Evolutionary conservation across 2,888 invertebrate genomes (phyloP), one percentile per base, ranked within the genome.

Genomic region (Esperia sulphurella): DNA sequence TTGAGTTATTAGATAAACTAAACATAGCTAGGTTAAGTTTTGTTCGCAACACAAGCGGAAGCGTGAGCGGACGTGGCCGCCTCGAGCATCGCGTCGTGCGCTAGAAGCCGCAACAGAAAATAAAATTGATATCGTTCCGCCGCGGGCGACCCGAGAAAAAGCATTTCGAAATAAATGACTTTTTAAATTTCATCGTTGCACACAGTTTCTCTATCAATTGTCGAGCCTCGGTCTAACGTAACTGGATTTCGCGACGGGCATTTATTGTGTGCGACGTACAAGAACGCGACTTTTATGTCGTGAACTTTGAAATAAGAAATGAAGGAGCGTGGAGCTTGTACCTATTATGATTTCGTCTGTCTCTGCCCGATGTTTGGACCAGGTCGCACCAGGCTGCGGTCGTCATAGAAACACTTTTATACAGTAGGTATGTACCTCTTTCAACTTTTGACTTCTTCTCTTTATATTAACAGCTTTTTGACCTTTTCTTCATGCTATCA

Each of bases 141-240:
- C 86, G 72, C 83, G 83, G 81, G 87, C 86, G 77, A 70, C 71
- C 77, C 80, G 86, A 86, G 87, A 86, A 86, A 88, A 88, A 86
- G 88, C 80, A 89, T 88, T 89, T 84, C 79, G 80, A 89, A 85
- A 87, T 87, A 89, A 89, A 89, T 89, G 88, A 89, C 87, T 89
- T 89, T 89, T 89, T 86, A 89, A 89, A 89, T 88, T 89, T 88
- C 83, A 88, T 87, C 89, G 86, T 85, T 88, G 89, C 85, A 84
- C 88, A 88, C 89, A 86, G 87, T 88, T 87, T 83, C 89, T 87
- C 85, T 87, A 87, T 88, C 89, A 89, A 88, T 85, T 84, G 88
- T 84, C 82, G 83, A 80, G 85, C 79, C 83, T 82, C 82, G 83
- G 76, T 76, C 66, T 72, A n/a, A 71, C 79, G 81, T 87, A 88